Conservation (phyloP, 2,888 invertebrate genomes). For the Graphium colonna region DNA sequence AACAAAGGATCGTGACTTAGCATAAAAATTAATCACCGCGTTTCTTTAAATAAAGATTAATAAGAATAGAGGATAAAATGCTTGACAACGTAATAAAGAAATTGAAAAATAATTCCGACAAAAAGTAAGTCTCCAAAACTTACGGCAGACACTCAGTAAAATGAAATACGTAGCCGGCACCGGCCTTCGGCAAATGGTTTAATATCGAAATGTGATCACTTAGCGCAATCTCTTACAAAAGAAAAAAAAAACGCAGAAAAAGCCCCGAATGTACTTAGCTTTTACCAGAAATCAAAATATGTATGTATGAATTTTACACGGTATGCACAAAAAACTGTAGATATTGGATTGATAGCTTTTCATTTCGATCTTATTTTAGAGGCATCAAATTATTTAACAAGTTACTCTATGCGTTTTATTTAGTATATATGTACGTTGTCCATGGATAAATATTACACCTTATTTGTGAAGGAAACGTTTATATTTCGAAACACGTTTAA, state of each 20-base stretch:
- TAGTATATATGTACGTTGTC: too few relatives aligned
- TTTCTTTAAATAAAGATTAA: conserved; percentile 22
- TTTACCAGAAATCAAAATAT: conserved; percentile 71
- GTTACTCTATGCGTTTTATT: too few relatives aligned
- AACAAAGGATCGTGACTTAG: not conserved
- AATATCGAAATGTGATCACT: conserved; percentile 81
- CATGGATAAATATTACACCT: too few relatives aligned
- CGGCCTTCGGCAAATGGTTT: conserved; percentile 78
- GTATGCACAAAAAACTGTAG: conserved; percentile 50
- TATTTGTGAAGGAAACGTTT: too few relatives aligned
- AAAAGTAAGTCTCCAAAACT: conserved; percentile 75
- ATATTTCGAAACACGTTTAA: conserved; percentile 24
- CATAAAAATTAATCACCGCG: not conserved
- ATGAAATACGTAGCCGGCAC: conserved; percentile 78
- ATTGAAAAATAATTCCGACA: conserved; percentile 73
- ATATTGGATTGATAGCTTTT: conserved; percentile 58
- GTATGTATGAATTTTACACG: conserved; percentile 67
- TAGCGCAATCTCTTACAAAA: conserved; percentile 79
- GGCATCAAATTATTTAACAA: conserved; percentile 27
- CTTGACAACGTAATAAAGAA: conserved; percentile 66
- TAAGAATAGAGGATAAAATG: conserved; percentile 48
- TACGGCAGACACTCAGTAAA: conserved; percentile 78
- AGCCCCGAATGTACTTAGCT: conserved; percentile 66
- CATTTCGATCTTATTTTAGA: conserved; percentile 50
- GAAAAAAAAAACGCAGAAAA: conserved; percentile 66